phyloP scores from a whole-genome alignment of 2,888 invertebrate genomes.

The Scotopteryx bipunctaria region DNA sequence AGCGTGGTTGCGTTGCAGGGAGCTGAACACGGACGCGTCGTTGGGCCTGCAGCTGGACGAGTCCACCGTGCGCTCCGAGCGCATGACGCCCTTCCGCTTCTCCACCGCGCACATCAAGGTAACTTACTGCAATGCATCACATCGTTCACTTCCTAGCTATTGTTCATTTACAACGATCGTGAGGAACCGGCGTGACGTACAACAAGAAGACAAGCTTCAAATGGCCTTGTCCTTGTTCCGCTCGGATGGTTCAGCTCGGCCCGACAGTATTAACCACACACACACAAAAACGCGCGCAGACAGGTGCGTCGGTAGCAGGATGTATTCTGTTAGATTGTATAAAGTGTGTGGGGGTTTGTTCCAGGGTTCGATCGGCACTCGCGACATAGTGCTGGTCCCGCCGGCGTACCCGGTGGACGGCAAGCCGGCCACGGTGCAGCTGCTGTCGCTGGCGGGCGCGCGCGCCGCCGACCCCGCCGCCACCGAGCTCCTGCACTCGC shows the following conservation, averaged over 20 bases:
- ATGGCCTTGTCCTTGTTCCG: too few species aligned
- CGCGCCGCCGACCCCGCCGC: constrained; percentile 79
- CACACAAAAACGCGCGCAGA: too few species aligned
- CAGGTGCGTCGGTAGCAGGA: too few species aligned
- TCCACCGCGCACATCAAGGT: constrained; percentile 91
- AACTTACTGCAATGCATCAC: not conserved
- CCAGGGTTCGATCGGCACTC: constrained; percentile 59
- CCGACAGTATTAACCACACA: too few species aligned
- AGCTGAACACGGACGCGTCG: constrained; percentile 81
- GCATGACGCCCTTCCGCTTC: constrained; percentile 93
- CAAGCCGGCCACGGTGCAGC: constrained; percentile 89
- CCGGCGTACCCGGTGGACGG: constrained; percentile 92
- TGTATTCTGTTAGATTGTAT: too few species aligned
- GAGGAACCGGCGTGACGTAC: too few species aligned
- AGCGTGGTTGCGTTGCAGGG: constrained; percentile 51
- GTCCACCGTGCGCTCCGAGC: constrained; percentile 84
- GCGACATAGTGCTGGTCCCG: constrained; percentile 88
- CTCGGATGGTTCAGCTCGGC: too few species aligned
- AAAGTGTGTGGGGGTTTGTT: not conserved
- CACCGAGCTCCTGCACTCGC: constrained; percentile 61
- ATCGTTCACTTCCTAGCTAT: too few species aligned
- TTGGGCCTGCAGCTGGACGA: constrained; percentile 82
- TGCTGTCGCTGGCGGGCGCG: constrained; percentile 85
- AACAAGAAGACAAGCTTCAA: too few species aligned
- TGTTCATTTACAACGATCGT: too few species aligned